Evolutionary conservation across 2,797 vertebrate species (phyloP), one percentile per base, ranked within the genome.

Genomic region (Halcyon smyrnensis): DNA sequence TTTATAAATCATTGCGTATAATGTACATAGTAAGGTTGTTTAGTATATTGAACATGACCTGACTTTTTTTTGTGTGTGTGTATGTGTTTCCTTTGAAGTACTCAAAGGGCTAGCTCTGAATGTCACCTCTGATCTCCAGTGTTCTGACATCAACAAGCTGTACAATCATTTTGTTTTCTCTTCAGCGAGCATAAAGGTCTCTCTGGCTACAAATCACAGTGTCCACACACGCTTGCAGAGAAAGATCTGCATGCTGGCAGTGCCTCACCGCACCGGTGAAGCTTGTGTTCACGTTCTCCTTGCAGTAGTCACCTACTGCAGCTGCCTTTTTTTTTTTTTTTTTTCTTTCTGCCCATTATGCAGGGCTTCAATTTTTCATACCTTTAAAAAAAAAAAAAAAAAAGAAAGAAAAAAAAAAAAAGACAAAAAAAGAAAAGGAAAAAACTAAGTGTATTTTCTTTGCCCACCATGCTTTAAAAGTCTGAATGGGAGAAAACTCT

Each of bases 41-140:
- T 84, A 95, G 95, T 71, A 77, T 53, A 93, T 97, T 57, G 71
- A 95, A 81, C 89, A 78, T 85, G 75, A 96, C 82, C 74, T 8
- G 17, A 19, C 60, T 68, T 73, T 73, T 30, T 45, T 30, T 27
- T 53, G 56, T 64, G 36, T 83, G 8, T 12, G 12, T n/a, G n/a
- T n/a, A n/a, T 62, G 32, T 59, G 70, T 91, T 96, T 96, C 97
- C 80, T 93, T 96, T 95, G 92, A 93, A 92, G 97, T 91, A 84
- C 97, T 97, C 97, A 95, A 97, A 98, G 98, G 98, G 98, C 98
- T 97, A 96, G 94, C 96, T 97, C 95, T 54, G 88, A 96, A 94
- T 93, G 95, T 96, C 97, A 96, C 94, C 56, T 89, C 89, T 97
- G 78, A 57, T 95, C 94, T 96, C 78, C 82, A 41, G 15, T 69